These are phyloP conservation scores for Polydrusus pterygomalis DNA, from an alignment of 2,888 invertebrate genomes.

Conservation along the genomic window DNA sequence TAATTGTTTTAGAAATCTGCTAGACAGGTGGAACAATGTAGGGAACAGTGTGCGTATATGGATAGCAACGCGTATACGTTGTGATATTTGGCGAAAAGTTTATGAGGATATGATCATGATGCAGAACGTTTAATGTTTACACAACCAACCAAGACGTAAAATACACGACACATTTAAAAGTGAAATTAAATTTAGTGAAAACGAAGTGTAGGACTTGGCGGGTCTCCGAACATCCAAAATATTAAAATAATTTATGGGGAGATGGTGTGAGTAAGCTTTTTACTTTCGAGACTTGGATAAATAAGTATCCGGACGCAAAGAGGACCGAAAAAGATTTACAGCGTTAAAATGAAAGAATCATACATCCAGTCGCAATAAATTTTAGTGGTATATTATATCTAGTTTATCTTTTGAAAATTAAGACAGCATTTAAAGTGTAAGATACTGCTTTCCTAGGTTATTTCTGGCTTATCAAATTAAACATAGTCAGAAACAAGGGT, in stretches of 20 bases:
- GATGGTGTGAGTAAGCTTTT: constrained; percentile 29
- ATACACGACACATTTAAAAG: constrained; percentile 40
- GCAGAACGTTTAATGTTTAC: constrained; percentile 15
- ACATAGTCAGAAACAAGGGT: background rate
- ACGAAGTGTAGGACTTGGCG: constrained; percentile 41
- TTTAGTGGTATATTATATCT: constrained; percentile 13
- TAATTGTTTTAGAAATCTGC: too few species aligned
- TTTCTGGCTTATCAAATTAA: constrained; percentile 5
- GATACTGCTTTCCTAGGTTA: background rate
- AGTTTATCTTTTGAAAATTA: constrained; percentile 4
- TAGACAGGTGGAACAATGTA: too few species aligned
- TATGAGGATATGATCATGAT: constrained; percentile 17
- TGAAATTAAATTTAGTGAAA: constrained; percentile 41
- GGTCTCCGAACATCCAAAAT: constrained; percentile 40
- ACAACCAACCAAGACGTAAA: constrained; percentile 9
- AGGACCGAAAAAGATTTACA: constrained; percentile 13
- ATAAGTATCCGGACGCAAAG: constrained; percentile 23
- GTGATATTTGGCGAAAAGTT: constrained; percentile 5
- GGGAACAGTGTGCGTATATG: too few species aligned
- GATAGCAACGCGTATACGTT: background rate
- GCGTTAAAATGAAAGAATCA: constrained; percentile 19
- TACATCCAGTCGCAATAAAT: constrained; percentile 23
- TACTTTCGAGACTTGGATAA: constrained; percentile 30
- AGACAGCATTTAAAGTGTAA: background rate
- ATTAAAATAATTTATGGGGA: constrained; percentile 34